Conservation (phyloP, 2,888 invertebrate genomes). For the Andrena minutula region DNA sequence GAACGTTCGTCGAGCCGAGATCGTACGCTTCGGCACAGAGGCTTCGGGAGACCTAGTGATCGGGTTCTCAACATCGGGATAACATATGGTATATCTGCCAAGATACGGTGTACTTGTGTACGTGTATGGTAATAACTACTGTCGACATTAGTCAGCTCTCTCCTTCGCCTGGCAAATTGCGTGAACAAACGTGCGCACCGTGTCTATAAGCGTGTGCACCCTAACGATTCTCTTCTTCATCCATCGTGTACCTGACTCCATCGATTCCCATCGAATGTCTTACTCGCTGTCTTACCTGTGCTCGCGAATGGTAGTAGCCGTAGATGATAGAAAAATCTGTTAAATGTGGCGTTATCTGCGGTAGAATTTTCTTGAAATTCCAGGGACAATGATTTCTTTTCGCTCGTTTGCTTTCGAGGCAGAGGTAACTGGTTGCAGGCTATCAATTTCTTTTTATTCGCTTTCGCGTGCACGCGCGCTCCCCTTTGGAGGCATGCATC, state of each 20-base stretch:
- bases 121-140: not conserved
- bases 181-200: not conserved
- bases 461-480: no score
- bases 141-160: not conserved
- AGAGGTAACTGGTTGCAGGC: no score
- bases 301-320: no score
- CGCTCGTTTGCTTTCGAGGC: no score
- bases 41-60: conserved; percentile 21
- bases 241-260: not conserved
- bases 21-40: conserved; percentile 17
- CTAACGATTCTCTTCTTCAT: not conserved
- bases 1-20: conserved; percentile 1
- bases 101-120: not conserved
- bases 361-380: not conserved
- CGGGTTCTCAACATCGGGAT: conserved; percentile 4
- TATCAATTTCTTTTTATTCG: no score
- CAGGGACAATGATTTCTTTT: not conserved
- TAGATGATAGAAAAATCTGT: no score
- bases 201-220: not conserved
- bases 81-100: not conserved
- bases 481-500: no score
- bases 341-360: no score
- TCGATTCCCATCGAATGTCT: not conserved
- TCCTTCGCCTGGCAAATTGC: not conserved
- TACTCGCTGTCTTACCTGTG: not conserved